A percentile compares a stretch with the other conserved stretches of the same genome.
These are phyloP conservation scores for Zingel zingel DNA, from an alignment of 2,113 vertebrate species.

Conservation along the genomic window DNA sequence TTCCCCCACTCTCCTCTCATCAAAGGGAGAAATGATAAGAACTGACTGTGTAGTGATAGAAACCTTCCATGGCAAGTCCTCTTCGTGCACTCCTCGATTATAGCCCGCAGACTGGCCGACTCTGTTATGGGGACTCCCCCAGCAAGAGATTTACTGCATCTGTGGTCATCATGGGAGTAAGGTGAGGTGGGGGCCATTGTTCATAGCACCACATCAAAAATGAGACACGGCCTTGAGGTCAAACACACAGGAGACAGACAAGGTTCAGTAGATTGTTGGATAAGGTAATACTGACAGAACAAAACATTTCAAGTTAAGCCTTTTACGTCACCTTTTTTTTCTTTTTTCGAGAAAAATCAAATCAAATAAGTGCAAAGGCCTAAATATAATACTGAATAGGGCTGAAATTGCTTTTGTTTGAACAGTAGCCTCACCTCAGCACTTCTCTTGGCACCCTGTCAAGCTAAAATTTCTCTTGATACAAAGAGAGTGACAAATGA, in stretches of 20 bases:
- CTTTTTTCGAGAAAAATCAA: not conserved
- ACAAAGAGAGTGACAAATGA: slow-evolving; percentile 44
- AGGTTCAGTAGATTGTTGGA: slow-evolving; percentile 25
- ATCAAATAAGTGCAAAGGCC: slow-evolving; percentile 3
- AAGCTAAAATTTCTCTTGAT: slow-evolving; percentile 20
- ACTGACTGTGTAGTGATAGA: slow-evolving; percentile 66
- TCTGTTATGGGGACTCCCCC: slow-evolving; percentile 45
- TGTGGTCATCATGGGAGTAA: slow-evolving; percentile 14
- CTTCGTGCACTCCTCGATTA: slow-evolving; percentile 26
- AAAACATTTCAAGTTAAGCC: not conserved
- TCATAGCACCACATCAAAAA: slow-evolving; percentile 56
- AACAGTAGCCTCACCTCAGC: slow-evolving; percentile 10
- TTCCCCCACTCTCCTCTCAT: slow-evolving; percentile 64
- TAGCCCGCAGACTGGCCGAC: slow-evolving; percentile 25
- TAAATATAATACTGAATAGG: not conserved
- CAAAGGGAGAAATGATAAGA: slow-evolving; percentile 75
- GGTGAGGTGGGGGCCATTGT: slow-evolving; percentile 1
- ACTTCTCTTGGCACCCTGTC: slow-evolving; percentile 24
- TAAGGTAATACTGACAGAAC: not conserved
- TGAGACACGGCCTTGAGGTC: slow-evolving; percentile 49
- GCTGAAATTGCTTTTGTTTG: slow-evolving; percentile 32
- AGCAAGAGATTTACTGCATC: slow-evolving; percentile 58
- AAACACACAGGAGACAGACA: slow-evolving; percentile 34
- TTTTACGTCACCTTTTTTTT: not conserved
- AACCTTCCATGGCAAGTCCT: slow-evolving; percentile 40